These are phyloP conservation scores for Nanorana parkeri DNA, from an alignment of 2,113 vertebrate genomes.

Conservation along the genomic window DNA sequence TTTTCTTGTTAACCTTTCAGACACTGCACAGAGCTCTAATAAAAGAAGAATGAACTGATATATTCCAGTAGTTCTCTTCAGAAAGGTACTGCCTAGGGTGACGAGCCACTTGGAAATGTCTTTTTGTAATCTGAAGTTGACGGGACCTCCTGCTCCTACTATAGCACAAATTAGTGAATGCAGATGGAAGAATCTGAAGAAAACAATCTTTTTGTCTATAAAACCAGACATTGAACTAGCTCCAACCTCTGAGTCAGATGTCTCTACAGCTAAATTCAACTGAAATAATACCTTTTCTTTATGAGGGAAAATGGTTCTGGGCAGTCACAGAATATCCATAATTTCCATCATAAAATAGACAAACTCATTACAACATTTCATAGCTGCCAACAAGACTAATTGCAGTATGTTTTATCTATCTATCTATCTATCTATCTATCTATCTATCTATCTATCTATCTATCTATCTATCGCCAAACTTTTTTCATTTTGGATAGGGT, in stretches of 20 bases:
- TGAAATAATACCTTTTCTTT: neutral
- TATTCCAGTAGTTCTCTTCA: slow-evolving; percentile 17
- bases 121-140: slow-evolving; percentile 38
- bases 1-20: slow-evolving; percentile 43
- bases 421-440: no score
- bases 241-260: slow-evolving; percentile 48
- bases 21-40: neutral
- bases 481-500: no score
- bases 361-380: no score
- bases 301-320: no score
- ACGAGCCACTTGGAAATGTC: slow-evolving; percentile 49
- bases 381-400: no score
- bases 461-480: no score
- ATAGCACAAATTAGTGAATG: slow-evolving; percentile 44
- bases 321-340: no score
- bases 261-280: slow-evolving; percentile 1
- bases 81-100: neutral
- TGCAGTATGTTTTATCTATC: no score
- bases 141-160: slow-evolving; percentile 45
- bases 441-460: no score
- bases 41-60: neutral
- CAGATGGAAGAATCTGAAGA: slow-evolving; percentile 35
- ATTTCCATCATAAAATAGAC: no score
- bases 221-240: slow-evolving; percentile 26
- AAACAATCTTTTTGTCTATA: slow-evolving; percentile 11